These are phyloP conservation scores for Erethizon dorsatum DNA, from an alignment of 2,797 vertebrate genomes.

Conservation along the genomic window DNA sequence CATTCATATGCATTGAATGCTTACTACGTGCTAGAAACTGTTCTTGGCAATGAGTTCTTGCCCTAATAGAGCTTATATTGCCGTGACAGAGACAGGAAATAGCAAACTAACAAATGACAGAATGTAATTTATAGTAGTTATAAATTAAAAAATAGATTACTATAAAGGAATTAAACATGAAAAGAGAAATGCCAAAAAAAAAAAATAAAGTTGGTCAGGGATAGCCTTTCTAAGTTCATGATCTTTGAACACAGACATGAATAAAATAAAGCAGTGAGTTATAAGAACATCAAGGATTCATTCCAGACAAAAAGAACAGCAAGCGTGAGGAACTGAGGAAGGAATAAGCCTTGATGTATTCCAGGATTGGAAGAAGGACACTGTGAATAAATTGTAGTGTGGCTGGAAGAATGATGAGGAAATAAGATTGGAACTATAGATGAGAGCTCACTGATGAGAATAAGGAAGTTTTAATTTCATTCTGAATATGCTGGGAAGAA, in stretches of 20 bases:
- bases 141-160: constrained; percentile 42
- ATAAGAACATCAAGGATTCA: constrained; percentile 54
- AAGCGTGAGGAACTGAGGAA: neutral
- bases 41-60: neutral
- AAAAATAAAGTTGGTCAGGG: neutral
- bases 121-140: constrained; percentile 41
- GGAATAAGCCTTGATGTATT: constrained; percentile 47
- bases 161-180: constrained; percentile 55
- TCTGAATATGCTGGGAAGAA: neutral
- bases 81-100: neutral
- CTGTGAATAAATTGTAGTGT: neutral
- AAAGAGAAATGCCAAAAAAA: constrained; percentile 45
- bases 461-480: constrained; percentile 10
- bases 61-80: neutral
- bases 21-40: neutral
- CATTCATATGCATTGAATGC: constrained; percentile 5
- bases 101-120: neutral
- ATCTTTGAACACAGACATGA: constrained; percentile 68
- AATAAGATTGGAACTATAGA: neutral
- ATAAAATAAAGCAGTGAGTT: constrained; percentile 57
- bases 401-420: neutral
- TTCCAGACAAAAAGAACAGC: constrained; percentile 60
- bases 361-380: neutral
- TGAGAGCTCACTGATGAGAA: neutral
- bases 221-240: constrained; percentile 57